phyloP scores from a whole-genome alignment of 2,113 vertebrate species.

The Trichechus manatus region DNA sequence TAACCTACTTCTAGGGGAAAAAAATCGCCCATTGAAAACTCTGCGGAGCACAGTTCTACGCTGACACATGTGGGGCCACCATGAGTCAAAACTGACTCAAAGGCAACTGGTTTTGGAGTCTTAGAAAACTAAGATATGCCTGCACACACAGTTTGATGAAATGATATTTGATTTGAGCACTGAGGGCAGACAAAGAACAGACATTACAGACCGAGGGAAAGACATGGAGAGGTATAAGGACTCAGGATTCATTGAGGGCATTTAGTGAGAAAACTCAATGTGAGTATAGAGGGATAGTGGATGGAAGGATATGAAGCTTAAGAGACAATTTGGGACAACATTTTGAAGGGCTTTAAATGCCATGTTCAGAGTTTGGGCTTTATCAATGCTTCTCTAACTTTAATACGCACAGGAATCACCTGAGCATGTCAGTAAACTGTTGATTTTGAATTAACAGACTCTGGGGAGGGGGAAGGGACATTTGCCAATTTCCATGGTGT shows the following conservation, averaged over 20 bases:
- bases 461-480: background rate
- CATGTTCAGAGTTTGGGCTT: background rate
- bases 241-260: background rate
- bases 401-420: background rate
- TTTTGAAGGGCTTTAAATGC: background rate
- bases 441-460: background rate
- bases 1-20: background rate
- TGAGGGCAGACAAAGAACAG: background rate
- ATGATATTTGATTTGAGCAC: slow-evolving; percentile 16
- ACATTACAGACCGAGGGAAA: background rate
- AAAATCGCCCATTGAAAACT: no score
- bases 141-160: background rate
- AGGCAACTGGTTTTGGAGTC: background rate
- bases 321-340: background rate
- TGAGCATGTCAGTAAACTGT: background rate
- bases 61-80: no score
- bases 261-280: background rate
- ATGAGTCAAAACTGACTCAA: background rate
- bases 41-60: no score
- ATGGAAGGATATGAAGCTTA: background rate
- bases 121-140: no score
- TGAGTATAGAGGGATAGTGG: no score
- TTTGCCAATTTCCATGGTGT: background rate
- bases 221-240: background rate
- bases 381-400: background rate